Conservation (phyloP, 2,797 vertebrate genomes). For the Aplochiton taeniatus region DNA sequence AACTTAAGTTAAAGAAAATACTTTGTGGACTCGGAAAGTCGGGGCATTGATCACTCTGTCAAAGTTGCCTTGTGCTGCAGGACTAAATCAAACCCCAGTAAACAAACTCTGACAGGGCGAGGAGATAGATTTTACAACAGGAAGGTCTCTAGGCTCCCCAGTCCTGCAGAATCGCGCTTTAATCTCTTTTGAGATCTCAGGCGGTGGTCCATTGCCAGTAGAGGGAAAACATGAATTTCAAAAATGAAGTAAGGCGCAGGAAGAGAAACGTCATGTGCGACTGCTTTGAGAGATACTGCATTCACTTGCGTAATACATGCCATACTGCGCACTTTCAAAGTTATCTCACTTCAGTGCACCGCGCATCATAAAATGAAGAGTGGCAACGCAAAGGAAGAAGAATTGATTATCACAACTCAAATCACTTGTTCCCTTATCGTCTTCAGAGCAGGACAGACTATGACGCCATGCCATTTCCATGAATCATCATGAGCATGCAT, state of each 20-base stretch:
- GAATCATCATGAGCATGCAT: too few species aligned
- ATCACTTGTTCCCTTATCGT: too few species aligned
- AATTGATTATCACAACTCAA: too few species aligned
- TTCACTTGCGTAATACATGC: neutral
- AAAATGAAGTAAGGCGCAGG: neutral
- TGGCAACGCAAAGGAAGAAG: too few species aligned
- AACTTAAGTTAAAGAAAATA: slow-evolving; percentile 5
- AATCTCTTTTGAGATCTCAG: slow-evolving; percentile 24
- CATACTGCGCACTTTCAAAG: neutral
- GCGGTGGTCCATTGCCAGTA: slow-evolving; percentile 3
- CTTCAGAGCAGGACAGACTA: too few species aligned
- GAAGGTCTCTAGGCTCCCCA: slow-evolving; percentile 3
- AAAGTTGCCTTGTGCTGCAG: slow-evolving; percentile 27
- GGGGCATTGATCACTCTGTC: slow-evolving; percentile 42
- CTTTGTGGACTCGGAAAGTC: slow-evolving; percentile 34
- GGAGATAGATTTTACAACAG: slow-evolving; percentile 27
- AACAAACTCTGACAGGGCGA: slow-evolving; percentile 43
- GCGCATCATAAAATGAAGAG: too few species aligned
- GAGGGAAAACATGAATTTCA: slow-evolving; percentile 20
- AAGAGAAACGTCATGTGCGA: neutral
- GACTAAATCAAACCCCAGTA: slow-evolving; percentile 49
- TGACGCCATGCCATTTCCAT: too few species aligned
- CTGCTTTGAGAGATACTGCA: neutral
- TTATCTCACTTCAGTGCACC: neutral
- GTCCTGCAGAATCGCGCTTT: slow-evolving; percentile 11